These are phyloP conservation scores for Lytechinus variegatus DNA, from an alignment of 35 echinoderm and acorn worm genomes.

Conservation along the genomic window DNA sequence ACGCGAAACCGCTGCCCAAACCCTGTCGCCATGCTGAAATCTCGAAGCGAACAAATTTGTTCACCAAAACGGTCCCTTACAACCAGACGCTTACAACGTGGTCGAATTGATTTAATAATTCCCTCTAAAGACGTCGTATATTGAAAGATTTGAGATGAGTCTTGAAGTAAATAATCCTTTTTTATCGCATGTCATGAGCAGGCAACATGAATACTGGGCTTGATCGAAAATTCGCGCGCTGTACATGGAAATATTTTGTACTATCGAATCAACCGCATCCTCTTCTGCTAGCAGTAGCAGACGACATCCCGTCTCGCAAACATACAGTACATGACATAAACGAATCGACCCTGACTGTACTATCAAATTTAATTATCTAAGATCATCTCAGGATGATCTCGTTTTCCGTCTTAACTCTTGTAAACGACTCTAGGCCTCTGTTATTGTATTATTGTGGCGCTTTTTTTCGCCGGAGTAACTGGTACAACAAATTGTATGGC, in stretches of 20 bases:
- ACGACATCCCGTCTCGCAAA: background rate
- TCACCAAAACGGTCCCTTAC: background rate
- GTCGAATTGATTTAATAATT: constrained; percentile 7
- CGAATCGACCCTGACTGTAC: constrained; percentile 41
- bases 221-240: background rate
- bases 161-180: background rate
- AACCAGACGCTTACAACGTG: background rate
- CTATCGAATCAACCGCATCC: background rate
- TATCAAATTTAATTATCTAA: constrained; percentile 31
- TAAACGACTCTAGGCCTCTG: constrained; percentile 31
- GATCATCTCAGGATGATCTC: constrained; percentile 25
- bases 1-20: background rate
- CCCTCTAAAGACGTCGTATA: constrained; percentile 11
- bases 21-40: background rate
- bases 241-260: background rate
- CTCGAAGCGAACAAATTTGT: background rate
- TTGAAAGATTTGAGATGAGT: background rate
- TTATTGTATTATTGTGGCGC: constrained; percentile 44
- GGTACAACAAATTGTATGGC: background rate
- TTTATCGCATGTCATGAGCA: background rate
- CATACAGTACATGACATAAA: background rate
- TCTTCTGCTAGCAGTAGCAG: background rate
- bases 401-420: constrained; percentile 36
- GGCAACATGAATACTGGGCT: background rate
- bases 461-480: constrained; percentile 5